Percentiles rank a stretch among this genome's conserved stretches.
These are phyloP conservation scores for Diabrotica undecimpunctata DNA, from an alignment of 1,140 invertebrate species.

Conservation along the genomic window DNA sequence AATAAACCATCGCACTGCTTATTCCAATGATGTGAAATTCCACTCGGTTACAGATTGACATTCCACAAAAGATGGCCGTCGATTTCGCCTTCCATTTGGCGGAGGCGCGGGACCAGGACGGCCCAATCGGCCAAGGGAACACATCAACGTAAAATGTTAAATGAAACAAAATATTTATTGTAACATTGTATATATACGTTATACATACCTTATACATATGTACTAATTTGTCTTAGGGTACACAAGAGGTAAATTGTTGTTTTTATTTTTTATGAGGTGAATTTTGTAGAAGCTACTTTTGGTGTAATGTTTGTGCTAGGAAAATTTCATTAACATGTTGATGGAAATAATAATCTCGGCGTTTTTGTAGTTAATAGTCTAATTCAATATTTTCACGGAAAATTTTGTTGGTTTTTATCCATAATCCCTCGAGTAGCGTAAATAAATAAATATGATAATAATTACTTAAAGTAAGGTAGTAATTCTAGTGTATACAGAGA, in stretches of 20 bases:
- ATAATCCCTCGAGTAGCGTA: too few relatives aligned
- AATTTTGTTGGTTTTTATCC: too few relatives aligned
- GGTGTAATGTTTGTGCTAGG: too few relatives aligned
- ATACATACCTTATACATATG: conserved; percentile 1
- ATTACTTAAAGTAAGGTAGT: too few relatives aligned
- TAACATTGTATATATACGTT: background rate
- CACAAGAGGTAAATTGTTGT: background rate
- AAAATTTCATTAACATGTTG: too few relatives aligned
- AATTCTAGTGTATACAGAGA: too few relatives aligned
- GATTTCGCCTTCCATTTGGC: conserved; percentile 32
- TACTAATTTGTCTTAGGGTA: background rate
- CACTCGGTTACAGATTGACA: conserved; percentile 42
- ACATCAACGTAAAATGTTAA: conserved; percentile 23
- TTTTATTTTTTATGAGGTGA: too few relatives aligned
- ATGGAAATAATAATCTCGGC: too few relatives aligned
- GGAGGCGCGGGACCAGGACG: conserved; percentile 44
- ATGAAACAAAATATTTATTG: background rate
- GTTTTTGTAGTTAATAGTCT: too few relatives aligned
- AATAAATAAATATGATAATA: too few relatives aligned
- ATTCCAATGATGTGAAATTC: conserved; percentile 45
- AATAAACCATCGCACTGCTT: conserved; percentile 20
- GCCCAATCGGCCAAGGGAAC: conserved; percentile 39
- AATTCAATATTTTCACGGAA: too few relatives aligned
- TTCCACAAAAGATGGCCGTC: conserved; percentile 43
- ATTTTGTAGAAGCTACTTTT: too few relatives aligned